Evolutionary conservation across 2,888 invertebrate genomes (phyloP), one percentile per base, ranked within the genome.

Genomic region (Pachydiplax longipennis): DNA sequence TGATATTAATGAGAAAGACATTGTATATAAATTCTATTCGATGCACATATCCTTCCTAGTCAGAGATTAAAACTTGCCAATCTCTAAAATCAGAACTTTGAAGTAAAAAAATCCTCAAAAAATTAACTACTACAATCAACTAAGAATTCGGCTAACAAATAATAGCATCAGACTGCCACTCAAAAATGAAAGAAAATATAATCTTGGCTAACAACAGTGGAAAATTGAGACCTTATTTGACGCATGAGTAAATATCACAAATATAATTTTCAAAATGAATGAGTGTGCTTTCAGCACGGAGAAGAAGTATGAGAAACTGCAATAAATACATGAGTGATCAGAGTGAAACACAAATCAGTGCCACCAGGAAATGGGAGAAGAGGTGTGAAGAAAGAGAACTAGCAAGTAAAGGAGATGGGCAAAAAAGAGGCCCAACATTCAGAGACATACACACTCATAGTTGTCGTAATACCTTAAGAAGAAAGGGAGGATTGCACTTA

Each of bases 401-500:
- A 31, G 31, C 25, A 48, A 25, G 13, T n/a, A 81, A 48, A 53
- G 83, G 83, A 82, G 48, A 44, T 18, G 53, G 83, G 83, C 25
- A 53, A 83, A 81, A 44, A 40, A 81, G 35, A 80, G 40, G 53
- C 53, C 83, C 31, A 31, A 53, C 18, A 48, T 48, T n/a, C n/a
- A 12, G 5, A 65, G 53, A 83, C 40, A 53, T 31, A 83, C 83
- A 83, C 53, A 83, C 5, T 31, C 81, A 81, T 22, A 40, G 53
- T 83, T 48, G 53, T 31, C 31, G 15, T 53, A 83, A 83, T 83
- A 83, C 83, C 83, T 48, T 53, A 53, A 15, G 31, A 82, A 40
- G 48, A 81, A 48, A 53, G 25, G 83, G 83, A 83, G 83, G 83
- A 83, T 53, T 53, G 48, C 53, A 83, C 40, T 53, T n/a, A 83